phyloP scores from a whole-genome alignment of 2,888 invertebrate genomes.

The Trisateles emortualis region DNA sequence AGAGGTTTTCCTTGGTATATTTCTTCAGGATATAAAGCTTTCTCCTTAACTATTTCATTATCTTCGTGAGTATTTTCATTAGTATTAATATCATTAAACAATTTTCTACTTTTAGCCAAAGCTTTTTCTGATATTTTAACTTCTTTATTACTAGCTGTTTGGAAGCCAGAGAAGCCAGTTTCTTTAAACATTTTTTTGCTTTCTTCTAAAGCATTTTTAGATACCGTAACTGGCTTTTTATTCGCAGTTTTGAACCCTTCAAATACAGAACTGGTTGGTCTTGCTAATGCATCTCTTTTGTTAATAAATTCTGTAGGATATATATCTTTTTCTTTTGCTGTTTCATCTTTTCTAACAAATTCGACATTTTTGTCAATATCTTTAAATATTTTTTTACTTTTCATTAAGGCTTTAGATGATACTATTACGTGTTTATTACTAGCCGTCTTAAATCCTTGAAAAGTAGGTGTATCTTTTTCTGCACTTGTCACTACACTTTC shows the following conservation, averaged over 20 bases:
- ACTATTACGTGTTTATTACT: conserved; percentile 56
- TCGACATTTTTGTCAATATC: conserved; percentile 20
- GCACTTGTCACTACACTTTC: not conserved
- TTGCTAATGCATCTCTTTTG: not conserved
- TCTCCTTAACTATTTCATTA: not conserved
- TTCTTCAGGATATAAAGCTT: conserved; percentile 1
- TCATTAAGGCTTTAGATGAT: conserved; percentile 57
- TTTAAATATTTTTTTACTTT: conserved; percentile 53
- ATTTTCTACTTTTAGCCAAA: conserved; percentile 53
- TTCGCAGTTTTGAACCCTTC: conserved; percentile 24
- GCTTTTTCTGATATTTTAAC: conserved; percentile 54
- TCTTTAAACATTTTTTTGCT: conserved; percentile 11
- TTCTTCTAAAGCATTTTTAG: conserved; percentile 27
- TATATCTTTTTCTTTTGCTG: not conserved
- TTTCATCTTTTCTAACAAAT: not conserved
- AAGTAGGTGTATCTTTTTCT: conserved; percentile 6
- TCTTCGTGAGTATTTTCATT: not conserved
- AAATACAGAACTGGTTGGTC: not conserved
- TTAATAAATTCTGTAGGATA: conserved; percentile 11
- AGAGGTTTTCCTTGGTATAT: not conserved
- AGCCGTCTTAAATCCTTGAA: conserved; percentile 64
- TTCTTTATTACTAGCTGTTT: conserved; percentile 55
- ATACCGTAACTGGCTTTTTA: conserved; percentile 31
- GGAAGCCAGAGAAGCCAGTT: not conserved
- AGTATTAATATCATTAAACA: conserved; percentile 44